phyloP scores from a whole-genome alignment of 2,888 invertebrate species.

The Latheticus oryzae region DNA sequence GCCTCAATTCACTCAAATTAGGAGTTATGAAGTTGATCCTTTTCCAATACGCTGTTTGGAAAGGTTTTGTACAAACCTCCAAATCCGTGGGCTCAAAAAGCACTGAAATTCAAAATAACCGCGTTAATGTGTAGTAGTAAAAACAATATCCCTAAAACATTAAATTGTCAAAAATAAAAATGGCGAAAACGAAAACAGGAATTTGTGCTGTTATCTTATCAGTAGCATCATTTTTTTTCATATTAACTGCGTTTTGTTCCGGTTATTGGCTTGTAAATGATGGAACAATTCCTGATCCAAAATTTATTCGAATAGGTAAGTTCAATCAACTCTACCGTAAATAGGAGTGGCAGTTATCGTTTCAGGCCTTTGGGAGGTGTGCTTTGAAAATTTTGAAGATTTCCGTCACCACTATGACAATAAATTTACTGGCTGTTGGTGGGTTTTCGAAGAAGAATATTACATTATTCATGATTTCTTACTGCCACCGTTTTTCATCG shows the following conservation, averaged over 20 bases:
- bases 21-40: slow-evolving; percentile 78
- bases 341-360: slow-evolving; percentile 54
- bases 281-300: slow-evolving; percentile 79
- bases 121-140: slow-evolving; percentile 11
- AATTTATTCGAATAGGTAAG: slow-evolving; percentile 83
- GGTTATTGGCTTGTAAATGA: slow-evolving; percentile 91
- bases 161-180: slow-evolving; percentile 51
- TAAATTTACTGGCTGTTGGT: slow-evolving; percentile 90
- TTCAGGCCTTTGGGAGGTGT: slow-evolving; percentile 93
- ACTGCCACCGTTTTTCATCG: slow-evolving; percentile 90
- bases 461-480: slow-evolving; percentile 93
- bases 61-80: slow-evolving; percentile 79
- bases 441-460: slow-evolving; percentile 97
- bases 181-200: slow-evolving; percentile 76
- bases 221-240: slow-evolving; percentile 75
- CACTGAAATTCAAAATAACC: slow-evolving; percentile 69
- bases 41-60: slow-evolving; percentile 66
- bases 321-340: not conserved
- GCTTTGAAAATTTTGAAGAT: slow-evolving; percentile 90
- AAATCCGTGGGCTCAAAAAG: slow-evolving; percentile 93
- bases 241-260: slow-evolving; percentile 85
- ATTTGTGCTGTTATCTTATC: slow-evolving; percentile 75
- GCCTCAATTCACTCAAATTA: slow-evolving; percentile 80
- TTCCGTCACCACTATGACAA: slow-evolving; percentile 87
- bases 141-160: no score